phyloP scores from a whole-genome alignment of 2,797 vertebrate genomes.

The Spinus olivaceus region DNA sequence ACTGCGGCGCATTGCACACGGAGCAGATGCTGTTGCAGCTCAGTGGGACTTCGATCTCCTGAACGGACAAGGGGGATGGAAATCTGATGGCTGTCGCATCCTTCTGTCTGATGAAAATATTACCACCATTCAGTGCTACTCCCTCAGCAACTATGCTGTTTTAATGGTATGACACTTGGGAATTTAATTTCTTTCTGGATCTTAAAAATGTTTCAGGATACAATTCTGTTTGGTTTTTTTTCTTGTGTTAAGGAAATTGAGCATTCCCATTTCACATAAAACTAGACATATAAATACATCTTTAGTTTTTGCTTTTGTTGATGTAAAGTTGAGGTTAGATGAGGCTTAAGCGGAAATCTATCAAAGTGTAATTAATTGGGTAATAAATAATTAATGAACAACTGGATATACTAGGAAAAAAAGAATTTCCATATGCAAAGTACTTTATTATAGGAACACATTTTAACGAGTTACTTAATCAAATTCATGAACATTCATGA shows the following conservation, averaged over 20 bases:
- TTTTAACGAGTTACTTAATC: not conserved
- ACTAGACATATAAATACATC: not conserved
- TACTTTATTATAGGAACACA: not conserved
- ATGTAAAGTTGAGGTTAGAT: not conserved
- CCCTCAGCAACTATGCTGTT: constrained; percentile 92
- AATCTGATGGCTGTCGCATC: constrained; percentile 88
- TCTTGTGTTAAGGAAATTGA: not conserved
- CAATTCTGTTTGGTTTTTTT: not conserved
- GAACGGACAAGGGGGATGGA: constrained; percentile 92
- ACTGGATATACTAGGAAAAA: not conserved
- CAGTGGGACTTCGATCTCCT: constrained; percentile 91
- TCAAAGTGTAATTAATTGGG: not conserved
- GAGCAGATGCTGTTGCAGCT: constrained; percentile 87
- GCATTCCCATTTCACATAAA: not conserved
- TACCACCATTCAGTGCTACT: constrained; percentile 90
- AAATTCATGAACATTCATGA: not conserved
- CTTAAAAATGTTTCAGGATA: not conserved
- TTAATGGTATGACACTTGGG: constrained; percentile 83
- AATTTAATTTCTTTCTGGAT: not conserved
- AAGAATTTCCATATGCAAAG: not conserved
- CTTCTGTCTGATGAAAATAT: constrained; percentile 90
- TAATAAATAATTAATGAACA: not conserved
- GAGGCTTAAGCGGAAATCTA: not conserved
- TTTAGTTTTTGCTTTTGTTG: not conserved
- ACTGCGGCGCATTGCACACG: constrained; percentile 85